phyloP scores from a whole-genome alignment of 2,888 invertebrate species.

The Ectemnius lituratus region DNA sequence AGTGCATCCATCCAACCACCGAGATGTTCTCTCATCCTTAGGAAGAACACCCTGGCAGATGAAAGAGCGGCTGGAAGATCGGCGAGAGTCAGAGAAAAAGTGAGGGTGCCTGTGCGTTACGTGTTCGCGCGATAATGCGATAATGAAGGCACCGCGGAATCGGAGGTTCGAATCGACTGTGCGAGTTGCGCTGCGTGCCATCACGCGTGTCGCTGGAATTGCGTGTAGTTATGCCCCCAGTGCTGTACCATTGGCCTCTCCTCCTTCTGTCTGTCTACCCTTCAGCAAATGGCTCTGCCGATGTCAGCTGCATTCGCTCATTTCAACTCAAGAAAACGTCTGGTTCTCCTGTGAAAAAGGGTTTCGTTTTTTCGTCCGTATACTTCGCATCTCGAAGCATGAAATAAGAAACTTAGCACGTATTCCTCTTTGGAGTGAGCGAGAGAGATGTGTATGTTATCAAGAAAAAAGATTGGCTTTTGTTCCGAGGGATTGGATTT shows the following conservation, averaged over 20 bases:
- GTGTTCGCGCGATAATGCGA: constrained; percentile 52
- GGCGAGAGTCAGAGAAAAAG: too few relatives aligned
- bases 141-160: constrained; percentile 55
- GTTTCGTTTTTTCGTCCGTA: too few relatives aligned
- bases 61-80: too few relatives aligned
- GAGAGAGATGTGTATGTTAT: constrained; percentile 14
- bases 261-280: constrained; percentile 11
- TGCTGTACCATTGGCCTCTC: constrained; percentile 12
- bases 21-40: neutral
- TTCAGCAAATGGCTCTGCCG: constrained; percentile 12
- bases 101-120: constrained; percentile 5
- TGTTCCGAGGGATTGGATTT: constrained; percentile 17
- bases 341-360: too few relatives aligned
- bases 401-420: too few relatives aligned
- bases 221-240: constrained; percentile 56
- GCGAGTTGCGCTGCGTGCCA: constrained; percentile 56
- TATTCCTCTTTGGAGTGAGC: too few relatives aligned
- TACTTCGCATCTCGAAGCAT: too few relatives aligned
- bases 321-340: constrained; percentile 27
- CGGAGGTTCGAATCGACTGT: constrained; percentile 45
- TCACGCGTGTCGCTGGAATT: constrained; percentile 59
- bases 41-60: neutral
- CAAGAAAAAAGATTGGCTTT: constrained; percentile 3
- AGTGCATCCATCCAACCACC: too few relatives aligned
- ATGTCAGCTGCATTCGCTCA: constrained; percentile 16